A percentile compares a stretch with the other conserved stretches of the same genome.
Conservation (phyloP, 2,113 vertebrate genomes). For the Notarius lentiginosus region DNA sequence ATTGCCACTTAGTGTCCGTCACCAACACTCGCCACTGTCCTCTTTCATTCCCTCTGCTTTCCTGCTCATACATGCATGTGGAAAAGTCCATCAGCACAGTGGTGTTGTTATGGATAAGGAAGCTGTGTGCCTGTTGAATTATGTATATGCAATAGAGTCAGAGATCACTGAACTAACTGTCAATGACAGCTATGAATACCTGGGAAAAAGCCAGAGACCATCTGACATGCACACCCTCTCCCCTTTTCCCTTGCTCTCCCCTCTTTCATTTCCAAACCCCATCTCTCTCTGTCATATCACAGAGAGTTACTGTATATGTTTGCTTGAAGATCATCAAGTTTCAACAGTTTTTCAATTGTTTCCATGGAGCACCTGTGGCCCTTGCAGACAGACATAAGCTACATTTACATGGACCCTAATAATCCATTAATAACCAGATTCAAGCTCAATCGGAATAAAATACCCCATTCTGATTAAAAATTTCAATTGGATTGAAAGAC, state of each 20-base stretch:
- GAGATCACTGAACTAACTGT: slow-evolving; percentile 49
- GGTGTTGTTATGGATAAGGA: slow-evolving; percentile 49
- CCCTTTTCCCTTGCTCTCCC: background rate
- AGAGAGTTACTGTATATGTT: background rate
- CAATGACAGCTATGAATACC: slow-evolving; percentile 52
- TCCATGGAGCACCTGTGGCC: background rate
- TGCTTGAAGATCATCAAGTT: background rate
- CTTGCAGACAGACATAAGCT: background rate
- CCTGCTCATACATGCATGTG: slow-evolving; percentile 36
- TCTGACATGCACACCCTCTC: slow-evolving; percentile 40
- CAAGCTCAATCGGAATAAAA: too few species aligned
- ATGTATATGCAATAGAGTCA: slow-evolving; percentile 54
- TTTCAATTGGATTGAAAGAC: too few species aligned
- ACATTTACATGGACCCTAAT: too few species aligned
- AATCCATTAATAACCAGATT: too few species aligned
- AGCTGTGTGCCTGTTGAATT: slow-evolving; percentile 56
- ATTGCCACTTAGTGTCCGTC: slow-evolving; percentile 35
- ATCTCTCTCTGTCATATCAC: background rate
- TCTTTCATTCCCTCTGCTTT: slow-evolving; percentile 32
- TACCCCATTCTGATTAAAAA: too few species aligned
- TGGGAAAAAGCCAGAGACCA: slow-evolving; percentile 46
- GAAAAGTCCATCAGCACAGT: slow-evolving; percentile 46
- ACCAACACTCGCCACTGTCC: background rate
- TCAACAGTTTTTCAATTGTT: slow-evolving; percentile 1
- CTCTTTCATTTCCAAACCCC: background rate